Base-by-base conservation (phyloP, 2,113 vertebrate genomes). In the Trematocara variabile region DNA sequence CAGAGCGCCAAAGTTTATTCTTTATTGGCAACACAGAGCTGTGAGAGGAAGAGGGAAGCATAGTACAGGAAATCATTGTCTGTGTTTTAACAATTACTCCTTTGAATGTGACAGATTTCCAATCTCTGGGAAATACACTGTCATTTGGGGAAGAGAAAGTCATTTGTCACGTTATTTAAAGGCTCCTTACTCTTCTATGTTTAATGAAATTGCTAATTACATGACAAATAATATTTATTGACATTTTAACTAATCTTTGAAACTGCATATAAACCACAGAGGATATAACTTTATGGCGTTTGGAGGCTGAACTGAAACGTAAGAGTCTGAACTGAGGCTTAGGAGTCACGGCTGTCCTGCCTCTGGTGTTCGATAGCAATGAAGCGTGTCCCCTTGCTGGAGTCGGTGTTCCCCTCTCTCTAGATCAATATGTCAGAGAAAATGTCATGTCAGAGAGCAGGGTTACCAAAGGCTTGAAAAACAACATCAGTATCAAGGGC, bases 361-460 rank as follows among this genome's bases (percentile, higher is more conserved):
- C 54, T 77, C 37, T 68, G 53, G 41, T 82, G 73, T 85, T 81
- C 92, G 70, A 82, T 80, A 79, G 84, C 82, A 87, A 92, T 89
- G 88, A 93, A 90, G 82, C 44, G 14, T 87, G 80, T 93, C 91
- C 88, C 93, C 92, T 94, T 88, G 84, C 79, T 73, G 52, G 77
- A 77, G 87, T 81, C n/a, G 14, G 85, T 10, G 30, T 77, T 92
- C 86, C 84, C 86, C 89, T 92, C 94, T 94, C 86, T 77, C 48
- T 8, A 8, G 87, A 96, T 96, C 95, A 78, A 96, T 96, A 95
- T 90, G 93, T 95, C 93, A 95, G 25, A 88, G 93, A 94, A 95
- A 95, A 95, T 95, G 95, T 93, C 93, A 94, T 89, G 92, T 94
- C 92, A 92, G 90, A 91, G 92, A 87, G 88, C 86, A 81, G 90